Evolutionary conservation across 2,797 vertebrate genomes (phyloP).

Genomic region (Psittacula derbiana): DNA sequence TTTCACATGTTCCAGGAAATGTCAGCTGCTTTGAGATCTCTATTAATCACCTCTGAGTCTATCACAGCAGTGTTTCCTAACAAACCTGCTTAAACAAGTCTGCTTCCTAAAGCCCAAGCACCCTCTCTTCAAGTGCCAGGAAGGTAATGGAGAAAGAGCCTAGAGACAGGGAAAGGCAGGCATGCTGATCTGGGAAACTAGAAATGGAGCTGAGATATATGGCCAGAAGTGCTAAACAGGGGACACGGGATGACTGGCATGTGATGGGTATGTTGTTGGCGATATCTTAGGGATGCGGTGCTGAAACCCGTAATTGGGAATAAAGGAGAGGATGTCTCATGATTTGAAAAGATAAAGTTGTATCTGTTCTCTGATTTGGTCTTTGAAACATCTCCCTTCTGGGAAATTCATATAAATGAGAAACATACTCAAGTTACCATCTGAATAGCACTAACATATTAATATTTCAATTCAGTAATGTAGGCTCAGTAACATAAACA

Average conservation of each 20-base stretch:
- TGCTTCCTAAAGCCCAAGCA: fast-evolving
- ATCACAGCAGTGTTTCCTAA: not conserved
- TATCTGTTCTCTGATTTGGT: not conserved
- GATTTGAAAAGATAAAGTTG: not conserved
- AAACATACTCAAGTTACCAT: not conserved
- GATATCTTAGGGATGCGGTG: not conserved
- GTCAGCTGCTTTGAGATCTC: not conserved
- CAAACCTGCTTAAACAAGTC: not conserved
- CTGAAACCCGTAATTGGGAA: not conserved
- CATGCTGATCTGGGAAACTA: not conserved
- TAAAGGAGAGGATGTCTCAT: not conserved
- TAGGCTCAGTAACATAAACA: slow-evolving; percentile 1
- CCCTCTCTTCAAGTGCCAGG: fast-evolving
- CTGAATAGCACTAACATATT: not conserved
- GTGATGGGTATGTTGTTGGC: not conserved
- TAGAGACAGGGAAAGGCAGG: not conserved
- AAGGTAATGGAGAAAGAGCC: not conserved
- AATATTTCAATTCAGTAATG: not conserved
- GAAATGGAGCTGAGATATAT: not conserved
- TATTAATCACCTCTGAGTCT: fast-evolving
- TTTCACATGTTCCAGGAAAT: fast-evolving
- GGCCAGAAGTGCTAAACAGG: not conserved
- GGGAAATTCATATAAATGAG: not conserved
- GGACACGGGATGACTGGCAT: fast-evolving
- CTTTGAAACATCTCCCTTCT: not conserved